Evolutionary conservation across 2,888 invertebrate species (phyloP), one percentile per base, ranked within the genome.

Genomic region (Gymnocheta viridis): DNA sequence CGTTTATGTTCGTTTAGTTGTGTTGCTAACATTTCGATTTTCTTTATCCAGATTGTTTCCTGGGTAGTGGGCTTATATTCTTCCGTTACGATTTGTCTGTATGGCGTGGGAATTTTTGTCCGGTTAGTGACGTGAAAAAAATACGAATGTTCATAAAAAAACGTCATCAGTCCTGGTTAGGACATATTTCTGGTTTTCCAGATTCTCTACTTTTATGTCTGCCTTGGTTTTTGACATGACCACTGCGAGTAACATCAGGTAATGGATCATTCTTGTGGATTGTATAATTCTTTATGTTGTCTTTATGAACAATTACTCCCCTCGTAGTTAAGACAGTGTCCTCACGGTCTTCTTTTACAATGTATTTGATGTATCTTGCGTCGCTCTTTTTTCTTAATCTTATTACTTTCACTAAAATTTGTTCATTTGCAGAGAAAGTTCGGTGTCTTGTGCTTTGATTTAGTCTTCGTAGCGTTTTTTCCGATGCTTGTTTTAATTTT

Each of bases 261-360:
- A 70, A n/a, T 12, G 19, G 6, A 69, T 54, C 49, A 49, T 49
- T 22, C 7, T 67, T 14, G 7, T 47, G n/a, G 7, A 17, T 5
- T 17, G 47, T 67, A 22, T 67, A 67, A 17, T 67, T 67, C 35
- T 67, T 67, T 47, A n/a, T n/a, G n/a, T n/a, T n/a, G n/a, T n/a
- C n/a, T n/a, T n/a, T n/a, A n/a, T n/a, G n/a, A n/a, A n/a, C n/a
- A n/a, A n/a, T n/a, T n/a, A n/a, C n/a, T n/a, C n/a, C n/a, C n/a
- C n/a, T n/a, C n/a, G n/a, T n/a, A 27, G 66, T 66, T 66, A 49
- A 32, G 24, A 66, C 32, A 22, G 56, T 60, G 72, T 38, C 54
- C 49, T 64, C 54, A 41, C 74, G 64, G 62, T 74, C 64, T 74
- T 41, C 41, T 12, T 74, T 62, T n/a, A 32, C 62, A 62, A 17